Base-by-base conservation (phyloP, 2,113 vertebrate genomes). In the Ciconia maguari region DNA sequence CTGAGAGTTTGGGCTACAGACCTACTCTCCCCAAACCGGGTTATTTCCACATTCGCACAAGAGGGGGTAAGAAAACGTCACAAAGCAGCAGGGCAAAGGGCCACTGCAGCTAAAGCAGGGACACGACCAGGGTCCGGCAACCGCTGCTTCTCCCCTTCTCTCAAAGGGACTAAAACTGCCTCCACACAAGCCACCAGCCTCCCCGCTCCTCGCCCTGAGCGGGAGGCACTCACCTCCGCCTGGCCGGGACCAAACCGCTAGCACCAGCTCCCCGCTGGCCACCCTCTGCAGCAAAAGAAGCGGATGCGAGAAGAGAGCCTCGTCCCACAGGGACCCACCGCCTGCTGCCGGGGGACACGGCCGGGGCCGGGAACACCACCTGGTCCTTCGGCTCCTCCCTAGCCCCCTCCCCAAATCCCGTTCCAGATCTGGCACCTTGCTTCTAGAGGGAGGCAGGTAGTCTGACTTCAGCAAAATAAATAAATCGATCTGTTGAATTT, bases 1-100 rank as follows among this genome's bases (percentile, higher is more conserved):
- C 48, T 51, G 58, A 13, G 7, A 86, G 69, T 16, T 13, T n/a
- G 38, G 51, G 29, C 57, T 75, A 38, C 19, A 62, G 19, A 74
- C 2, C 42, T 18, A 3, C 5, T 76, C 29, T 79, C 57, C 29
- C 2, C 0, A 51, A 85, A 68, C 7, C 0, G 0, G 4, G 13
- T 60, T 69, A 72, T 36, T 90, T 65, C 41, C 52, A 85, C 49
- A 16, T 44, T 65, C 13, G 4, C 30, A 82, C 21, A 76, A 85
- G 17, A 62, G 3, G 3, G 6, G 4, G 3, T 76, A 65, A 64
- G 69, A 79, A 82, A 87, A 48, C 5, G 13, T 14, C 52, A 69
- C 30, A 74, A 79, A 85, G 27, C 11, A 72, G 41, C 21, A 64
- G 9, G 42, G 25, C 29, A 81, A 95, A 83, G 60, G 57, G n/a